Evolutionary conservation across 2,797 vertebrate species (phyloP).

Genomic region (Poliocrania exsul): DNA sequence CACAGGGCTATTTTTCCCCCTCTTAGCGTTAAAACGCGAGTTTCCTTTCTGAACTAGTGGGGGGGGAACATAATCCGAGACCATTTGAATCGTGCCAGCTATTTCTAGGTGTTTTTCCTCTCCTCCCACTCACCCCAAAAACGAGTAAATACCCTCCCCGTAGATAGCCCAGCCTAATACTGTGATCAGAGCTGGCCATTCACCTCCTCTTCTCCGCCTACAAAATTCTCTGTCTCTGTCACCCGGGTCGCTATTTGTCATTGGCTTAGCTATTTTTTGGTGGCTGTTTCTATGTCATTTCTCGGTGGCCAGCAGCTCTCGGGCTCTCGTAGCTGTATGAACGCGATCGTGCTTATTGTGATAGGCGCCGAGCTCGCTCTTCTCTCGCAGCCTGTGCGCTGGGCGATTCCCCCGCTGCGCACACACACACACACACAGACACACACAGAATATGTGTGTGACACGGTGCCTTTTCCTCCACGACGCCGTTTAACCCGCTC

Average conservation of each 20-base stretch:
- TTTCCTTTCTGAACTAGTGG: conserved; percentile 18
- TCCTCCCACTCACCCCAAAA: conserved; percentile 52
- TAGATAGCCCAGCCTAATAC: conserved; percentile 24
- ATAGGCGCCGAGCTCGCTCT: conserved; percentile 8
- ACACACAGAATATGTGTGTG: conserved; percentile 37
- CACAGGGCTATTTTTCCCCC: not conserved
- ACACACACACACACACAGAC: not conserved
- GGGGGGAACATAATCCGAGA: not conserved
- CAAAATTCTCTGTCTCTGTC: conserved; percentile 59
- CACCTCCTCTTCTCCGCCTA: conserved; percentile 68
- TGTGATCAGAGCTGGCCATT: conserved; percentile 58
- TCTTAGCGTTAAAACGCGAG: not conserved
- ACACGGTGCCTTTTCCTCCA: conserved; percentile 55
- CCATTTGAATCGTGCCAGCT: conserved; percentile 43
- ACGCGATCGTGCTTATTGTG: conserved; percentile 24
- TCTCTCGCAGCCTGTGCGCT: not conserved
- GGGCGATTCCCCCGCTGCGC: not conserved
- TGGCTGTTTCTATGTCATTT: conserved; percentile 58
- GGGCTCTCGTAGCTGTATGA: not conserved
- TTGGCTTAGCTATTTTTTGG: conserved; percentile 51
- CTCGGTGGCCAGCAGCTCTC: conserved; percentile 45
- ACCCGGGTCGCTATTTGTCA: conserved; percentile 64
- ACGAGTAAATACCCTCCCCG: conserved; percentile 46
- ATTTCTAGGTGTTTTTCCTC: conserved; percentile 65
- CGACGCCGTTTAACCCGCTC: conserved; percentile 54